Percentiles rank a stretch among this genome's conserved stretches.
Evolutionary conservation across 1,140 invertebrate genomes (phyloP).

Genomic region (Eulimnadia texana): DNA sequence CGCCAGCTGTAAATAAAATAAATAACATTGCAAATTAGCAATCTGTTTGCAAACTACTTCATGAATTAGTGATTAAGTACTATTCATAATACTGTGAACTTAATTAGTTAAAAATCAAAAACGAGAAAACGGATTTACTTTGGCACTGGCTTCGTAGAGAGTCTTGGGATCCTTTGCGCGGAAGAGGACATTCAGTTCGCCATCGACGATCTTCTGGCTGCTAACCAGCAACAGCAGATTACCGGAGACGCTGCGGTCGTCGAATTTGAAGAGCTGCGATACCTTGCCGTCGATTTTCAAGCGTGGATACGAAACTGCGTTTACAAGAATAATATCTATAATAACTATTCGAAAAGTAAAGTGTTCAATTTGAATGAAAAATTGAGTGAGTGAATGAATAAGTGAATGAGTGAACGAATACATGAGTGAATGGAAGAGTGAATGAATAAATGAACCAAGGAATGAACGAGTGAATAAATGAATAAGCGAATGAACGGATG

Average conservation of each 20-base stretch:
- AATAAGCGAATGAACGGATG: no score
- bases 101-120: background rate
- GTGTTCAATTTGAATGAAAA: no score
- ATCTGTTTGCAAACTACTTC: no score
- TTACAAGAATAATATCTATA: background rate
- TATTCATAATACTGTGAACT: no score
- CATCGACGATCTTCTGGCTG: background rate
- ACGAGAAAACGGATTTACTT: slow-evolving; percentile 6
- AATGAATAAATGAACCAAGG: no score
- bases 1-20: background rate
- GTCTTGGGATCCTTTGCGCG: slow-evolving; percentile 10
- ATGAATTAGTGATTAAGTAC: no score
- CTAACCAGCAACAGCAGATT: background rate
- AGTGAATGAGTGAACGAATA: no score
- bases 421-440: no score
- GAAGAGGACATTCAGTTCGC: background rate
- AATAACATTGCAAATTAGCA: background rate
- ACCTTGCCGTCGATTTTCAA: slow-evolving; percentile 11
- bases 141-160: slow-evolving; percentile 13
- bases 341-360: no score
- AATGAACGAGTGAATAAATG: no score
- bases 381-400: no score
- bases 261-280: slow-evolving; percentile 9
- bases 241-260: background rate
- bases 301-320: slow-evolving; percentile 12